Evolutionary conservation across 2,797 vertebrate species (phyloP), one percentile per base, ranked within the genome.

Genomic region (Pseudochaenichthys georgianus): DNA sequence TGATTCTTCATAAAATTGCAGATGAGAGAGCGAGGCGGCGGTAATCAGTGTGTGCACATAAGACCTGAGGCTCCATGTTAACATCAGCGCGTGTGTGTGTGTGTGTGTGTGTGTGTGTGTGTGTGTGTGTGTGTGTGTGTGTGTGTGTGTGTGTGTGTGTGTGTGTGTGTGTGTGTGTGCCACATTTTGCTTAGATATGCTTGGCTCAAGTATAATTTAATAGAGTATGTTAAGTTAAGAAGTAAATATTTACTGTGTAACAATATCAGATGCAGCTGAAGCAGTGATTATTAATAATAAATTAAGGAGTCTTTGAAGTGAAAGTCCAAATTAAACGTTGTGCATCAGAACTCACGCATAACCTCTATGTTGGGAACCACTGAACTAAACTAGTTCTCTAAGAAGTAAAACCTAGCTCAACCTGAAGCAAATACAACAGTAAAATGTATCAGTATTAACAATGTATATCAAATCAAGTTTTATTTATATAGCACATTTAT

Each of bases 1-100:
- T 75, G 89, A 92, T 91, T 87, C 80, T 65, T 83, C 85, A 87
- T 86, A 86, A 91, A 83, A 83, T 87, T 87, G 89, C 88, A 89
- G 86, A 91, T 83, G 84, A 89, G 90, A 87, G 64, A 59, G 59
- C 73, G 9, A 46, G 80, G 52, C 34, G 58, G 47, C 76, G 77
- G 80, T 80, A 70, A 85, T 88, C 73, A 77, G 83, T 28, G 80
- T 63, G 45, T 60, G 66, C 63, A 66, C 23, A 38, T 2, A 69
- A 57, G 48, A 57, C 76, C 80, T 0, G 53, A 85, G 78, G 76
- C 65, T 55, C 62, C 46, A 6, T 43, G 50, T 41, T 19, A 12
- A 46, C 38, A 55, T 60, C 60, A 38, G 46, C 19, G 63, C n/a
- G n/a, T n/a, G n/a, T n/a, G n/a, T n/a, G n/a, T n/a, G n/a, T n/a